Base-by-base conservation (phyloP, 2,113 vertebrate species). In the Pachyramphus minor region DNA sequence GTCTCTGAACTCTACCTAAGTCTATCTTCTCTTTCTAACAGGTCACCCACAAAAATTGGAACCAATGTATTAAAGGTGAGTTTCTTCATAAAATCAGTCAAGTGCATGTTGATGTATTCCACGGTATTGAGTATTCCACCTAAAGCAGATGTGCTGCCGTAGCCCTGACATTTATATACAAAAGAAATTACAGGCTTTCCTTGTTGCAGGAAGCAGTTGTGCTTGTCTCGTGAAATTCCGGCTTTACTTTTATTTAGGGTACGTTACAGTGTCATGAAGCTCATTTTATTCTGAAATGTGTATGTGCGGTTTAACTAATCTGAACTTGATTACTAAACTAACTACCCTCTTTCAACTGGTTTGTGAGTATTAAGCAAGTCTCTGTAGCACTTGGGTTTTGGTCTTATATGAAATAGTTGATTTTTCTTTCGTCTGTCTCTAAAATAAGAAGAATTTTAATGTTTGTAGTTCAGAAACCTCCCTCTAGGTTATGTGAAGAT, bases 41-140 rank as follows among this genome's bases (percentile, higher is more conserved):
- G 99, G 96, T 99, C 99, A 87, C 98, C 99, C 49, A 97, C 92
- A 66, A 99, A 99, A 97, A 97, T 98, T 97, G 97, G 95, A 91
- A 96, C 98, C 96, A 98, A 98, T 73, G 92, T 97, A 24, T 88
- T 97, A 82, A 97, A 98, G 98, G 99, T 99, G 98, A 97, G 98
- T 98, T 91, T 73, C 55, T 92, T 81, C 50, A 62, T 74, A 41
- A 91, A 75, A 85, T 50, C 33, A 31, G 0, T 44, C 19, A 27
- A 53, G 56, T 76, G 45, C 63, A 79, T 84, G 25, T 74, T 64
- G 49, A 50, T 44, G 10, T 87, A 27, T n/a, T n/a, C n/a, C 45
- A 44, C 4, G 71, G 5, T 4, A 6, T 25, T 66, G 23, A 66
- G 11, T 47, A 17, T 69, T 84, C 19, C 37, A 1, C 27, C 24